Conservation (phyloP, 2,888 invertebrate species). For the Dugesia japonica region DNA sequence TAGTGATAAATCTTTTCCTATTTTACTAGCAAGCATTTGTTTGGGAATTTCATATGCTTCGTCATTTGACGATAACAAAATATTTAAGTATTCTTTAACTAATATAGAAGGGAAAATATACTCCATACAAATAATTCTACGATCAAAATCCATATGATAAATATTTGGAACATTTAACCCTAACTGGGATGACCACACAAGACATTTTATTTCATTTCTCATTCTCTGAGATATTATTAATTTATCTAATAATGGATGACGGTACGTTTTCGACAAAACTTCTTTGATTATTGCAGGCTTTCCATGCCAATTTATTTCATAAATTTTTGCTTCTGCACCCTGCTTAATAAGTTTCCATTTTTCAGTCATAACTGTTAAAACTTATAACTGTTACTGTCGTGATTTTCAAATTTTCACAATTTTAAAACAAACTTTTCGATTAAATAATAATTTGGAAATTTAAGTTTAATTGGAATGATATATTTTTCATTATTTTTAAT, state of each 20-base stretch:
- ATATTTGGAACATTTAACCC: constrained; percentile 63
- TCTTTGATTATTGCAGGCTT: constrained; percentile 61
- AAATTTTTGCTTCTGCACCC: constrained; percentile 81
- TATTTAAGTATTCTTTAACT: constrained; percentile 24
- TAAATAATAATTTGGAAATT: too few species aligned
- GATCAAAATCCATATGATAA: constrained; percentile 62
- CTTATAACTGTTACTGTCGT: too few species aligned
- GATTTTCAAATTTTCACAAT: too few species aligned
- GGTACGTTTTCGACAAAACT: constrained; percentile 73
- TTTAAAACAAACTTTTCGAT: too few species aligned
- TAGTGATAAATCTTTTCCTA: constrained; percentile 62
- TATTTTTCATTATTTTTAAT: too few species aligned
- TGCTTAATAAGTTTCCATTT: constrained; percentile 53
- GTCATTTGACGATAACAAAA: neutral
- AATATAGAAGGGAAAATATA: constrained; percentile 44
- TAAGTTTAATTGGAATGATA: too few species aligned
- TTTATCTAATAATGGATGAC: constrained; percentile 67
- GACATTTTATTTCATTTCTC: constrained; percentile 61
- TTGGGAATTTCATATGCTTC: neutral
- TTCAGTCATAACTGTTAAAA: neutral
- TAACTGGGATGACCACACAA: constrained; percentile 38
- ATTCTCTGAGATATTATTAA: constrained; percentile 70
- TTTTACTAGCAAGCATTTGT: constrained; percentile 47
- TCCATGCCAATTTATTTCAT: constrained; percentile 59
- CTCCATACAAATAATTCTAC: constrained; percentile 69